Evolutionary conservation across 2,113 vertebrate species (phyloP), one percentile per base, ranked within the genome.

Genomic region (Sus scrofa): DNA sequence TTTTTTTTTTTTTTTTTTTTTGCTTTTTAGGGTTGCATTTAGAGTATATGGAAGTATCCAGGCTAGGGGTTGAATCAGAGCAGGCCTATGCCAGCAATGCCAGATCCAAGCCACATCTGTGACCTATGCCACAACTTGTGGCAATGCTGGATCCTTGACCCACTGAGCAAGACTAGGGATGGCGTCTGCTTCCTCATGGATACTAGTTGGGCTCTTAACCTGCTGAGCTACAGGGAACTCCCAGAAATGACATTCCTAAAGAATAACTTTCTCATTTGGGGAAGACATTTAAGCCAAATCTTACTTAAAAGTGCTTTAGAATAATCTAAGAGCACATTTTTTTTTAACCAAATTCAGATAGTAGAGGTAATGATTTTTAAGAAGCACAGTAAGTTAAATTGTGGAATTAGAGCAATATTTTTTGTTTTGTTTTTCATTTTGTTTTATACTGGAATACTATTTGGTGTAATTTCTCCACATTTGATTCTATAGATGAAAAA

Each of bases 291-390:
- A 37, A 85, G 39, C 19, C 11, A 88, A 24, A 86, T 54, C 20
- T 68, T 54, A 77, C n/a, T 56, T 95, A 91, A 22, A 95, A 85
- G 5, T 73, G 20, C 12, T 75, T 95, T 16, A 79, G n/a, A 73
- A 70, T 81, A 13, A 0, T 37, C 34, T 90, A 26, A 91, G 75
- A 79, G 16, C 75, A 0, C 13, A 87, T 82, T 93, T 67, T 6
- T 65, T 84, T 84, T 78, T 95, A 30, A 50, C 8, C 27, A 77
- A 90, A 58, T 96, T 87, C 16, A 18, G 22, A 30, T 3, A 78
- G 58, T 60, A 60, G 82, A 68, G 18, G 16, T 74, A 67, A 79
- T 74, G 8, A 73, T 78, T 86, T 75, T 87, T 0, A 27, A n/a
- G 93, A 88, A 70, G 30, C 19, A 77, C 50, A 30, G 24, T 65